phyloP scores from a whole-genome alignment of 2,113 vertebrate species.

The Platysteira castanea region DNA sequence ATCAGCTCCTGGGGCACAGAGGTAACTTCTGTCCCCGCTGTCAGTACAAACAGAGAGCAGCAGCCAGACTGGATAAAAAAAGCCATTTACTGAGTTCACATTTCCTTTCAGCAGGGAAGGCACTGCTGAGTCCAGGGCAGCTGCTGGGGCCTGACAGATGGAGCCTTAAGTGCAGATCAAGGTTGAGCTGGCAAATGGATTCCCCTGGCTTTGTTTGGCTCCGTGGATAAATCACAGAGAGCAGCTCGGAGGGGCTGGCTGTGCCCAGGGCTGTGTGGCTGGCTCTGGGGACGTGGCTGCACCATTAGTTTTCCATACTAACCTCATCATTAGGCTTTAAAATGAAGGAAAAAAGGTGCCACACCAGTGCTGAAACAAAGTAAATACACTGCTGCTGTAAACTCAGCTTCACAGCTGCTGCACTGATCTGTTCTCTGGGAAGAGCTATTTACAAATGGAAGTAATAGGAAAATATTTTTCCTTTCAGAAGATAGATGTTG shows the following conservation, averaged over 20 bases:
- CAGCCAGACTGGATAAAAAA: not conserved
- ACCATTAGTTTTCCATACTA: not conserved
- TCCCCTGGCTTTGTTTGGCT: not conserved
- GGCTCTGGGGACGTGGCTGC: not conserved
- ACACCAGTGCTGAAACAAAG: not conserved
- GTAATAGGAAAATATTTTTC: not conserved
- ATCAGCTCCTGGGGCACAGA: not conserved
- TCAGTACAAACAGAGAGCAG: not conserved
- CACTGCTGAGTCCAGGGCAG: not conserved
- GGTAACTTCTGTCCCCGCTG: not conserved
- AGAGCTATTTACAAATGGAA: not conserved
- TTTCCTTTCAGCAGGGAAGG: not conserved
- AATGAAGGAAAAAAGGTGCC: not conserved
- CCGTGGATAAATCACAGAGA: not conserved
- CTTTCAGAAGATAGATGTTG: not conserved
- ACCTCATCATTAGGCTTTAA: not conserved
- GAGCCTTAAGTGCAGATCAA: conserved; percentile 45
- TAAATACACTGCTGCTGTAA: not conserved
- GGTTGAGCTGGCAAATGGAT: conserved; percentile 32
- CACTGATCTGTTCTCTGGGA: not conserved
- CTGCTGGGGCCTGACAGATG: conserved; percentile 46
- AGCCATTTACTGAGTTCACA: not conserved
- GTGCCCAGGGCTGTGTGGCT: not conserved
- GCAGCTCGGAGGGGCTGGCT: not conserved
- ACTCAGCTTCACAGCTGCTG: conserved; percentile 5